phyloP scores from a whole-genome alignment of 2,888 invertebrate species.

The Acanthosoma haemorrhoidale region DNA sequence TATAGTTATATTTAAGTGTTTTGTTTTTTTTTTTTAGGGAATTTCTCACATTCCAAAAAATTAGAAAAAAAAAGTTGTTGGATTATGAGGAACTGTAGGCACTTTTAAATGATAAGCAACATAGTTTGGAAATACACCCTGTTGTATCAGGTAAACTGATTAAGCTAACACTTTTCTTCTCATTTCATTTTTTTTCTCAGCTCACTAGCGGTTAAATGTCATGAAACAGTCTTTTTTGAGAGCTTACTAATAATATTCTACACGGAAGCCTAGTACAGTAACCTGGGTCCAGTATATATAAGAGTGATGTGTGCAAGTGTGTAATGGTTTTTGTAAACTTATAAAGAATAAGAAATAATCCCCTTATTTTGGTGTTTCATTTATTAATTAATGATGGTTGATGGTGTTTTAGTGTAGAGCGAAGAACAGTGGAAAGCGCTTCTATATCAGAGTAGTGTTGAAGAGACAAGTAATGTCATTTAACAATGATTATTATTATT shows the following conservation, averaged over 20 bases:
- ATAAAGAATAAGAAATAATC: background rate
- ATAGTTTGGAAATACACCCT: constrained; percentile 42
- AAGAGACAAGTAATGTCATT: background rate
- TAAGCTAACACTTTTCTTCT: no score
- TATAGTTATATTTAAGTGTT: background rate
- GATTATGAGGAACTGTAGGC: constrained; percentile 42
- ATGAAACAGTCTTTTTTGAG: no score
- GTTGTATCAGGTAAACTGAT: constrained; percentile 43
- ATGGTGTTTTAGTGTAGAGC: constrained; percentile 46
- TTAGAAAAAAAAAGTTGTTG: constrained; percentile 39
- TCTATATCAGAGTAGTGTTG: constrained; percentile 46
- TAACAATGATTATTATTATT: no score
- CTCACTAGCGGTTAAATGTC: no score
- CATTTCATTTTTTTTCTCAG: no score
- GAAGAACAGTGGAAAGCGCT: constrained; percentile 49
- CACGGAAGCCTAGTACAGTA: no score
- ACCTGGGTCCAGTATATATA: no score
- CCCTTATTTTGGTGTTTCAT: background rate
- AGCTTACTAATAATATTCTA: no score
- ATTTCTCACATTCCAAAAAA: constrained; percentile 34
- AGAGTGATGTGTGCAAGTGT: no score
- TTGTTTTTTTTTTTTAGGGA: constrained; percentile 34
- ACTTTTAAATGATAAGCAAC: constrained; percentile 44
- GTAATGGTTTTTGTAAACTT: background rate
- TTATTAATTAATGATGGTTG: constrained; percentile 8